phyloP scores from a whole-genome alignment of 1,140 invertebrate species.

The Ips typographus region DNA sequence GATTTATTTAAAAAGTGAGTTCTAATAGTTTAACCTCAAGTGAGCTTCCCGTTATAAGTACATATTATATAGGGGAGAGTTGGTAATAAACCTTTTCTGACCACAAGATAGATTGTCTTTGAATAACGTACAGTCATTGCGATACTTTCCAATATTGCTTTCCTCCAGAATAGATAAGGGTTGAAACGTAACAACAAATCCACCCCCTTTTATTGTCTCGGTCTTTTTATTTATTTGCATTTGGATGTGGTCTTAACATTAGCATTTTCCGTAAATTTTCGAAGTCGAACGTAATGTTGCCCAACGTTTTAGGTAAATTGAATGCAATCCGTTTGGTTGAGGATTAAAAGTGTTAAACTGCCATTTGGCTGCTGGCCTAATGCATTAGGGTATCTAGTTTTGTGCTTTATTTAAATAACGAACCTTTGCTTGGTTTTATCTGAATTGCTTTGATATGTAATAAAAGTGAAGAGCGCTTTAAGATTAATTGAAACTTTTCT shows the following conservation, averaged over 20 bases:
- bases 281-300: slow-evolving; percentile 13
- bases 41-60: neutral
- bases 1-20: no score
- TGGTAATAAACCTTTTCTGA: slow-evolving; percentile 32
- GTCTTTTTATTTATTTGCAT: slow-evolving; percentile 32
- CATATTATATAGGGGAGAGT: slow-evolving; percentile 26
- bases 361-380: neutral
- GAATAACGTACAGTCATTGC: slow-evolving; percentile 33
- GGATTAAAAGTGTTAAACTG: slow-evolving; percentile 4
- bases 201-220: slow-evolving; percentile 24
- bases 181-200: slow-evolving; percentile 32
- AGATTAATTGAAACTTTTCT: no score
- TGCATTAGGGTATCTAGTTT: neutral
- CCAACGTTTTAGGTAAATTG: slow-evolving; percentile 31
- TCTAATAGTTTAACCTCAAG: slow-evolving; percentile 10
- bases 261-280: slow-evolving; percentile 27
- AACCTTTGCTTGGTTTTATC: neutral
- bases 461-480: no score
- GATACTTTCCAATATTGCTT: slow-evolving; percentile 31
- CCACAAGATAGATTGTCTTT: slow-evolving; percentile 33
- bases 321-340: slow-evolving; percentile 19
- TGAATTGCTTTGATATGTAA: neutral
- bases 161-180: slow-evolving; percentile 25
- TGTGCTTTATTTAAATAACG: neutral
- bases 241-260: slow-evolving; percentile 26